Base-by-base conservation (phyloP, 2,797 vertebrate genomes). In the Potorous gilbertii region DNA sequence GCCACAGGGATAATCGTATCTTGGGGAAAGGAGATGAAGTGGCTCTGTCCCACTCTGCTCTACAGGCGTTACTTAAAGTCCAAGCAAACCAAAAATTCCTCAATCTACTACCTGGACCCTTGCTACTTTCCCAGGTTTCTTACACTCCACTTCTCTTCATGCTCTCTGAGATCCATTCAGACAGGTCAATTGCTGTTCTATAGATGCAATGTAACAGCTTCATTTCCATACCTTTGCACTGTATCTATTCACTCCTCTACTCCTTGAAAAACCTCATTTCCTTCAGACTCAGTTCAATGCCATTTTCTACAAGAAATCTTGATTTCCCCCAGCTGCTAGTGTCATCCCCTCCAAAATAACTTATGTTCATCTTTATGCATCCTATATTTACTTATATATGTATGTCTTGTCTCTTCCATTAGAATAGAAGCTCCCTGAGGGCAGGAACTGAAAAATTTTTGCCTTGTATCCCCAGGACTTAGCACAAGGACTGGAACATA, bases 1-100 rank as follows among this genome's bases (percentile, higher is more conserved):
- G 91, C 93, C 95, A 97, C 56, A 52, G 66, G 92, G 92, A 96
- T 54, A 96, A 90, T 93, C 87, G 96, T 95, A 95, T 46, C 94
- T 95, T 95, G 91, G 91, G 95, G 97, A 97, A 97, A 97, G 96
- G 96, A 97, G 96, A 56, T 27, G 27, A 81, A 46, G 40, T 40
- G 40, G 11, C 55, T 55, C 66, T 95, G 62, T 90, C 50, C 81
- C 29, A 94, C 89, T 56, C 92, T 56, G 57, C 90, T 95, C 90
- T 56, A 94, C 24, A 18, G 9, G 40, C 40, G 27, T 81, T 81
- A 46, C 40, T 27, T 74, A 93, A 4, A 5, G 56, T 40, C 9
- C 55, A 91, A 57, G 87, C 87, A 96, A 52, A 91, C n/a, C 11
- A 29, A 90, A 6, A 54, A 56, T 24, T 13, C 13, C 31, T 74